phyloP scores from a whole-genome alignment of 2,888 invertebrate genomes.

The Agrilus biguttatus region DNA sequence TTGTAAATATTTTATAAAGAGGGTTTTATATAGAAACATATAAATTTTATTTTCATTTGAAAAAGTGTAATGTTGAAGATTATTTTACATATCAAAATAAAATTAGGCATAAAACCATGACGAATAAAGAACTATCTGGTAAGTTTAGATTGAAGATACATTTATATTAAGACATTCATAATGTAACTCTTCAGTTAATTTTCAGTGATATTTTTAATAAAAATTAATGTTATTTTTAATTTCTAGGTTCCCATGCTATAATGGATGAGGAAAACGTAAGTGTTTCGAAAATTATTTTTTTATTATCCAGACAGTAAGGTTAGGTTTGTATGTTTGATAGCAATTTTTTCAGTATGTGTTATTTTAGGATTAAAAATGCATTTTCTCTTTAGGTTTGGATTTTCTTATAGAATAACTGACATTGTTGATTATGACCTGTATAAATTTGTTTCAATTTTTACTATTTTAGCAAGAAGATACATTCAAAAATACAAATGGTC shows the following conservation, averaged over 20 bases:
- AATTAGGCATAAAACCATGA: constrained; percentile 19
- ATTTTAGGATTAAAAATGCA: constrained; percentile 2
- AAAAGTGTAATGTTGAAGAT: constrained; percentile 12
- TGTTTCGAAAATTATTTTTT: constrained; percentile 10
- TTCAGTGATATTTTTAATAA: constrained; percentile 7
- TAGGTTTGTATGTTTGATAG: constrained; percentile 13
- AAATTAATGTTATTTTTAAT: constrained; percentile 9
- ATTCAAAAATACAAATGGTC: constrained; percentile 11
- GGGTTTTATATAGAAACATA: no score
- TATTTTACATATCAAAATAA: constrained; percentile 9
- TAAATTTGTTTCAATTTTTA: constrained; percentile 1
- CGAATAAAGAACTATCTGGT: constrained; percentile 23
- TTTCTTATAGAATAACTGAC: background rate
- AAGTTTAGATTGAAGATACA: constrained; percentile 15
- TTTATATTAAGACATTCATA: constrained; percentile 8
- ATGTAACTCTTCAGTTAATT: constrained; percentile 7
- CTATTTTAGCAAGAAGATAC: constrained; percentile 17
- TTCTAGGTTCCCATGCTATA: constrained; percentile 18
- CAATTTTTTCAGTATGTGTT: constrained; percentile 8
- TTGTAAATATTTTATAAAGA: no score
- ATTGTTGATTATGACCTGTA: constrained; percentile 4
- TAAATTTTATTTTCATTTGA: constrained; percentile 1
- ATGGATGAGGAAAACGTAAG: constrained; percentile 24
- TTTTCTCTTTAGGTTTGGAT: constrained; percentile 1
- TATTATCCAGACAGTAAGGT: constrained; percentile 15